Percentiles rank a stretch among this genome's conserved stretches.
Evolutionary conservation across 1,140 invertebrate species (phyloP).

Genomic region (Aricia agestis): DNA sequence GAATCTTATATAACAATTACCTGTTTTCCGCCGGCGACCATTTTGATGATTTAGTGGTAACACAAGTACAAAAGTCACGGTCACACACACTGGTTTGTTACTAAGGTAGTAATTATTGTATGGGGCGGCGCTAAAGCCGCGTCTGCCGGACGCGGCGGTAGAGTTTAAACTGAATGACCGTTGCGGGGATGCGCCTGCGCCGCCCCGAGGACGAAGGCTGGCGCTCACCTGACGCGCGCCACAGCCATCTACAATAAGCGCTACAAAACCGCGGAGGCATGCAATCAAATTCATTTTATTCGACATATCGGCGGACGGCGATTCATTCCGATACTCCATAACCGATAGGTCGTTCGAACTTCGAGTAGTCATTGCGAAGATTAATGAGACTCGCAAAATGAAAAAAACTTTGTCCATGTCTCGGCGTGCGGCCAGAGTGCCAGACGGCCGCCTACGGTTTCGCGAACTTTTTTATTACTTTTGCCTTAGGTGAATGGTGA

Average conservation of each 20-base stretch:
- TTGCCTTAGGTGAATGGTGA: slow-evolving; percentile 50
- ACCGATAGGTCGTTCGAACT: background rate
- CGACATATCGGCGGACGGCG: background rate
- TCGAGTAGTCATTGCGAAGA: background rate
- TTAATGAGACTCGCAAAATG: background rate
- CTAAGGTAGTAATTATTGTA: slow-evolving; percentile 27
- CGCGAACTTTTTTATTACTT: slow-evolving; percentile 38
- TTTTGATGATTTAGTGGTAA: slow-evolving; percentile 45
- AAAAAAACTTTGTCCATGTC: background rate
- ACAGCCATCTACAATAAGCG: slow-evolving; percentile 11
- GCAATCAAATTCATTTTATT: background rate
- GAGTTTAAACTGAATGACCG: slow-evolving; percentile 63
- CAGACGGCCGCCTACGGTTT: slow-evolving; percentile 42
- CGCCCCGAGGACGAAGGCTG: slow-evolving; percentile 55
- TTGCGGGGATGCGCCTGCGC: slow-evolving; percentile 61
- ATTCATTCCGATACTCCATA: background rate
- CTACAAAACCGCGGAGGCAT: background rate
- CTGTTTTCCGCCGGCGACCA: slow-evolving; percentile 72
- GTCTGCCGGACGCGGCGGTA: slow-evolving; percentile 67
- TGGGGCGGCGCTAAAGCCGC: slow-evolving; percentile 50
- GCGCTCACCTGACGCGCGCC: slow-evolving; percentile 36
- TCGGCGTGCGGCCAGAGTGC: slow-evolving; percentile 17
- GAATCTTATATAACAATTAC: slow-evolving; percentile 44
- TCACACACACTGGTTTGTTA: slow-evolving; percentile 47
- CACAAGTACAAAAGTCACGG: slow-evolving; percentile 52